A percentile compares a stretch with the other conserved stretches of the same genome.
These are phyloP conservation scores for Platanista minor DNA, from an alignment of 2,113 vertebrate genomes.

Conservation along the genomic window DNA sequence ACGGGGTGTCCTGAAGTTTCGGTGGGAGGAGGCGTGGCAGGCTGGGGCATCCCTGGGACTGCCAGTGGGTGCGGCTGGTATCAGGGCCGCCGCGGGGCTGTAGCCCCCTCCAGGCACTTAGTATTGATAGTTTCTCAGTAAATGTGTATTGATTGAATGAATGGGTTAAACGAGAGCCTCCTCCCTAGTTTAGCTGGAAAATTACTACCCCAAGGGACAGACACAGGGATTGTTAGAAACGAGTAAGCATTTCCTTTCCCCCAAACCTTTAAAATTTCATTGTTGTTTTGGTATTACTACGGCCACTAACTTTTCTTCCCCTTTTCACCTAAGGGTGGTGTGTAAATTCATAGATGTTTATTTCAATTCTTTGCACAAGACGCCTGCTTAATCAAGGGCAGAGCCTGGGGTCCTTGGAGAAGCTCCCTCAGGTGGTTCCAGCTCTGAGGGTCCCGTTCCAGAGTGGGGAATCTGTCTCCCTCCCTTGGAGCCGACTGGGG, in stretches of 20 bases:
- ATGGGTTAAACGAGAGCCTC: not conserved
- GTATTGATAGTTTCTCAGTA: not conserved
- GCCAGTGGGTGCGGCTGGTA: not conserved
- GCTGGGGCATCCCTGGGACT: rapidly evolving
- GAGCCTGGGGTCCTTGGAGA: not conserved
- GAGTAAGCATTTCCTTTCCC: not conserved
- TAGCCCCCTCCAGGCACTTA: not conserved
- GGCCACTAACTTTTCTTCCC: rapidly evolving
- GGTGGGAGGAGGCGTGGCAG: rapidly evolving
- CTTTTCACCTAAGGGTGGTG: not conserved
- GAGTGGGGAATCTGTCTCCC: rapidly evolving
- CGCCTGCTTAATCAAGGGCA: not conserved
- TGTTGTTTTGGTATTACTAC: not conserved
- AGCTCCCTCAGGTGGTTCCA: rapidly evolving
- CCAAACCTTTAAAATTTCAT: not conserved
- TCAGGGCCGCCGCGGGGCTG: not conserved
- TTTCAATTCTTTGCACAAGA: not conserved
- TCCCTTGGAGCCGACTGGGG: rapidly evolving
- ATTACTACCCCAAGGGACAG: not conserved
- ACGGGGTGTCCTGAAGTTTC: rapidly evolving
- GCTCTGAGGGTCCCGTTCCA: rapidly evolving
- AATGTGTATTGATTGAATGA: not conserved
- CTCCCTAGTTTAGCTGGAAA: not conserved
- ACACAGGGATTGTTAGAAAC: rapidly evolving
- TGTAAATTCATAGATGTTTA: not conserved